Conservation (phyloP, 1,140 invertebrate genomes). For the Tetranychus urticae region DNA sequence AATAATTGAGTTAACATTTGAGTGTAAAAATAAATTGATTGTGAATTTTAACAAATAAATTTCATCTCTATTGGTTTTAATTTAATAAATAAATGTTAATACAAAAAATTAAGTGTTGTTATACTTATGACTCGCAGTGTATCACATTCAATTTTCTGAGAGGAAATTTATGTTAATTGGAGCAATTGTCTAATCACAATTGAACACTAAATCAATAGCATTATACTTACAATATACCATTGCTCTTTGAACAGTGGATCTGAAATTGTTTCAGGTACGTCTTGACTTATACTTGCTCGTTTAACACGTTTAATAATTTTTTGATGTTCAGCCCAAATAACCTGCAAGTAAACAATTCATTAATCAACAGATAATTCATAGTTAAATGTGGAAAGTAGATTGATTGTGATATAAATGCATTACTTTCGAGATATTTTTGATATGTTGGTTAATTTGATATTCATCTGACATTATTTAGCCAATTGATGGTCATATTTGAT, state of each 20-base stretch:
- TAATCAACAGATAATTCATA: too few species aligned
- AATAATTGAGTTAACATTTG: background rate
- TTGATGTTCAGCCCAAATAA: constrained; percentile 25
- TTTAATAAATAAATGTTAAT: too few species aligned
- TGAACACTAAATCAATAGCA: background rate
- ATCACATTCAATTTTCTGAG: too few species aligned
- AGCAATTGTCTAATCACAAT: background rate
- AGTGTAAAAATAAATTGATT: background rate
- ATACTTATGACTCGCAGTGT: too few species aligned
- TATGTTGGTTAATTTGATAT: too few species aligned
- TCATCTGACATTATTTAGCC: too few species aligned
- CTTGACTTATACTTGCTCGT: constrained; percentile 13
- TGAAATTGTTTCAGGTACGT: background rate
- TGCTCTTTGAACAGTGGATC: constrained; percentile 15
- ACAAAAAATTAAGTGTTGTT: too few species aligned
- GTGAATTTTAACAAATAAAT: background rate
- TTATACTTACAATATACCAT: constrained; percentile 39
- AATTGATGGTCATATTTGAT: too few species aligned
- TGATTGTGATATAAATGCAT: too few species aligned
- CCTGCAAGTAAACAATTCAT: constrained; percentile 14
- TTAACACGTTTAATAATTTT: constrained; percentile 19
- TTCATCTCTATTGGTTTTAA: background rate
- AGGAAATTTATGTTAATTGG: background rate
- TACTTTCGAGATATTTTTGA: too few species aligned
- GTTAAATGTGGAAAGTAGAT: too few species aligned